Base-by-base conservation (phyloP, 2,113 vertebrate species). In the Nasalis larvatus region DNA sequence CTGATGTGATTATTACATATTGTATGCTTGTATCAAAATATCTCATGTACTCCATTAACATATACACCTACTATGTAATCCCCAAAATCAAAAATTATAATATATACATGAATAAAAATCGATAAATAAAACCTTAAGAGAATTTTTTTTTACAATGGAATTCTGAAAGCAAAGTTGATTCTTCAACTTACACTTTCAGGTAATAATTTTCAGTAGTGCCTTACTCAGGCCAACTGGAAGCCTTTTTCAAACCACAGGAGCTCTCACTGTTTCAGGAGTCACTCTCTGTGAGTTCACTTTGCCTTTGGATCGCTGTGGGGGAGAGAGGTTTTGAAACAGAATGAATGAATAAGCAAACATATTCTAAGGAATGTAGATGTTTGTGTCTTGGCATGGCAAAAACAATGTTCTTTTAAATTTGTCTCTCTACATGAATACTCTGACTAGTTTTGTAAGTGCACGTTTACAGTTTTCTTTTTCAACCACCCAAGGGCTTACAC, bases 271-370 rank as follows among this genome's bases (percentile, higher is more conserved):
- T 84, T 77, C 73, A 84, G 27, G 32, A 96, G 74, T 95, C 95
- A 30, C 92, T 97, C 47, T 95, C 45, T 98, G 73, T 98, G 96
- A 98, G 95, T 87, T 95, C 86, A 16, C 21, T 73, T 96, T 97
- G 94, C 42, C 91, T 98, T 98, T 97, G 95, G 76, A 97, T 97
- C 86, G 93, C 95, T 45, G 27, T 91, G 49, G 35, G 76, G 47
- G 71, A 97, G 92, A 98, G 78, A 94, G 30, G 63, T 91, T 84
- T 98, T 98, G 95, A 98, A 98, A 98, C 14, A 1, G 95, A 98
- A 98, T 98, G 78, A 98, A 98, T 97, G 96, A 97, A 98, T 97
- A 86, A 97, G 94, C 77, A 95, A 98, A 71, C 4, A 98, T 63
- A 88, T 56, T 97, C 94, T 93, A 96, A 97, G 92, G 40, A 96